A percentile compares a stretch with the other conserved stretches of the same genome.
Conservation (phyloP, 2,888 invertebrate genomes). For the Machimus atricapillus region DNA sequence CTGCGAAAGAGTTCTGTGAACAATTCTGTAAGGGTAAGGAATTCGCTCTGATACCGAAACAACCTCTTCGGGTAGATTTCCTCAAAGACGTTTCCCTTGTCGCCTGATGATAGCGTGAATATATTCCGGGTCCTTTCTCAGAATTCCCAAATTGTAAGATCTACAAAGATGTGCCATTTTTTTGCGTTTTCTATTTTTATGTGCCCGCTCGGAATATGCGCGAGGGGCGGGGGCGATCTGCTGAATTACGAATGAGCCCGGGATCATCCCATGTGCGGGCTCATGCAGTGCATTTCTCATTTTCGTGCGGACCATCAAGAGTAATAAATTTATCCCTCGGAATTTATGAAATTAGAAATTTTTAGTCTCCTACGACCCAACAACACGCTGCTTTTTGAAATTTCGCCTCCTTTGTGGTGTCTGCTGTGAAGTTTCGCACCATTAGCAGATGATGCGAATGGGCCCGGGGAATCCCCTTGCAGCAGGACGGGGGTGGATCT, state of each 20-base stretch:
- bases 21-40: neutral
- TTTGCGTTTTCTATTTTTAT: neutral
- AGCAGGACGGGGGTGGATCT: neutral
- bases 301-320: neutral
- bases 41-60: neutral
- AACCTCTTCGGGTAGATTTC: neutral
- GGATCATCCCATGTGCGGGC: conserved; percentile 8
- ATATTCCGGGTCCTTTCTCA: neutral
- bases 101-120: neutral
- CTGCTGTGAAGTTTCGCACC: conserved; percentile 13
- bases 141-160: neutral
- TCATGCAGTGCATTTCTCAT: neutral
- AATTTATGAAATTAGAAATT: conserved; percentile 35
- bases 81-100: neutral
- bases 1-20: too few relatives aligned
- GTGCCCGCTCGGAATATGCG: neutral
- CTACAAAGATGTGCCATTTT: neutral
- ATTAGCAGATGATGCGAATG: neutral
- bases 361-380: neutral
- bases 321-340: conserved; percentile 23
- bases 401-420: neutral
- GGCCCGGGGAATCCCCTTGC: neutral
- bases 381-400: neutral
- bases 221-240: neutral
- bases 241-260: conserved; percentile 1